These are phyloP conservation scores for Seriola aureovittata DNA, from an alignment of 2,113 vertebrate genomes.

Conservation along the genomic window DNA sequence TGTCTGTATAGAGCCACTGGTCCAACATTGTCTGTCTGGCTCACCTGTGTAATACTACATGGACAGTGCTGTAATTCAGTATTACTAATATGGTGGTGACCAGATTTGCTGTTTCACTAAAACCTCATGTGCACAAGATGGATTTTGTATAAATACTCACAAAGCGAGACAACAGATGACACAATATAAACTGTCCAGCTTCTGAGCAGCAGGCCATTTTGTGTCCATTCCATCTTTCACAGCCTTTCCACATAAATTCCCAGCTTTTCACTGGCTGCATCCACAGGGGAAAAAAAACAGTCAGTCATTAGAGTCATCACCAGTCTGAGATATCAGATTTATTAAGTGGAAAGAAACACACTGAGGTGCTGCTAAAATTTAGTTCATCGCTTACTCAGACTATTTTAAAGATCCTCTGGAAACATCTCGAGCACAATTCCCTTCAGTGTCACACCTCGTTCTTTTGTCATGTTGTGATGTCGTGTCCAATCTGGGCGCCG, in stretches of 20 bases:
- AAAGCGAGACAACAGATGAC: slow-evolving; percentile 29
- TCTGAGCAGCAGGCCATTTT: slow-evolving; percentile 16
- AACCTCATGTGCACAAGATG: not conserved
- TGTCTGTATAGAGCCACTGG: no score
- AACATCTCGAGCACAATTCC: slow-evolving; percentile 35
- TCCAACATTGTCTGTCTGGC: no score
- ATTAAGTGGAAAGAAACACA: slow-evolving; percentile 72
- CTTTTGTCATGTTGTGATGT: slow-evolving; percentile 60
- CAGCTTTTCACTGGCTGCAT: slow-evolving; percentile 56
- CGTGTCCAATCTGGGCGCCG: slow-evolving; percentile 41
- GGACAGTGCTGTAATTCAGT: no score
- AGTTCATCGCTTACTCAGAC: slow-evolving; percentile 55
- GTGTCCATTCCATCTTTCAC: slow-evolving; percentile 42
- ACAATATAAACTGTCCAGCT: slow-evolving; percentile 1
- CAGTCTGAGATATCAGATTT: slow-evolving; percentile 72
- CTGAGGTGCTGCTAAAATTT: slow-evolving; percentile 52
- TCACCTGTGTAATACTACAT: no score
- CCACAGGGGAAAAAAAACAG: slow-evolving; percentile 30
- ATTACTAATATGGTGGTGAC: no score
- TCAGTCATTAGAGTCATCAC: slow-evolving; percentile 55
- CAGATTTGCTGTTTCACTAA: not conserved
- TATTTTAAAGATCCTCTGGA: slow-evolving; percentile 60
- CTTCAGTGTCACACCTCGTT: slow-evolving; percentile 67
- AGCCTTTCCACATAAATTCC: slow-evolving; percentile 60
- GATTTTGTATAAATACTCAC: not conserved